phyloP scores from a whole-genome alignment of 2,113 vertebrate species.

The Sarotherodon lohbergeri region DNA sequence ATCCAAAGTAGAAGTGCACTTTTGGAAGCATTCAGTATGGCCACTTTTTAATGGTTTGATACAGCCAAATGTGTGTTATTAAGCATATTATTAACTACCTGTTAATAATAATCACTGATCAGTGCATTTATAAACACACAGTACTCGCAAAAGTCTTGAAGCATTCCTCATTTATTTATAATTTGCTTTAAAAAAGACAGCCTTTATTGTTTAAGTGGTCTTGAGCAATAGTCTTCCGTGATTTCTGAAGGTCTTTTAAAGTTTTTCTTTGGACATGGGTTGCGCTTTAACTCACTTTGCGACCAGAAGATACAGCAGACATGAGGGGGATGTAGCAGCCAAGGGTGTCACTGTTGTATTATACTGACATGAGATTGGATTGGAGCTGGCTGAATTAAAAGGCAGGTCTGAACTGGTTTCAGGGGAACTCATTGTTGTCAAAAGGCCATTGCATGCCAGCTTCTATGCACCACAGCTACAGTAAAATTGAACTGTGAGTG shows the following conservation, averaged over 20 bases:
- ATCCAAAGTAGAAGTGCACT: not conserved
- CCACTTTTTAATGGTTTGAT: not conserved
- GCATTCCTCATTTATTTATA: not conserved
- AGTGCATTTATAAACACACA: not conserved
- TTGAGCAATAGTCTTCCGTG: not conserved
- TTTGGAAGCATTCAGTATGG: not conserved
- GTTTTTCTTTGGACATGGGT: not conserved
- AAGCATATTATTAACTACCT: not conserved
- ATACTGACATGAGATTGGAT: conserved; percentile 35
- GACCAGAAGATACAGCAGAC: not conserved
- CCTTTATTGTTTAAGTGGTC: not conserved
- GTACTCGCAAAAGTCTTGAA: not conserved
- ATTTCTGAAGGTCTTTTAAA: not conserved
- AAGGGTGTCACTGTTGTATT: conserved; percentile 35
- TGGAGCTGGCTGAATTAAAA: conserved; percentile 36
- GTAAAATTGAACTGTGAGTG: not conserved
- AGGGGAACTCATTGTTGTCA: not conserved
- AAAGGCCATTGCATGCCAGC: not conserved
- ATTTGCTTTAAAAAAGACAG: not conserved
- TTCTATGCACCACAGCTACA: not conserved
- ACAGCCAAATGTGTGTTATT: not conserved
- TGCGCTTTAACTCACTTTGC: not conserved
- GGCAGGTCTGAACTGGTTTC: not conserved
- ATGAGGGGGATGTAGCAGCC: not conserved
- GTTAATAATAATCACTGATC: not conserved